Evolutionary conservation across 1,140 invertebrate genomes (phyloP), one percentile per base, ranked within the genome.

Genomic region (Drosophila pandora): DNA sequence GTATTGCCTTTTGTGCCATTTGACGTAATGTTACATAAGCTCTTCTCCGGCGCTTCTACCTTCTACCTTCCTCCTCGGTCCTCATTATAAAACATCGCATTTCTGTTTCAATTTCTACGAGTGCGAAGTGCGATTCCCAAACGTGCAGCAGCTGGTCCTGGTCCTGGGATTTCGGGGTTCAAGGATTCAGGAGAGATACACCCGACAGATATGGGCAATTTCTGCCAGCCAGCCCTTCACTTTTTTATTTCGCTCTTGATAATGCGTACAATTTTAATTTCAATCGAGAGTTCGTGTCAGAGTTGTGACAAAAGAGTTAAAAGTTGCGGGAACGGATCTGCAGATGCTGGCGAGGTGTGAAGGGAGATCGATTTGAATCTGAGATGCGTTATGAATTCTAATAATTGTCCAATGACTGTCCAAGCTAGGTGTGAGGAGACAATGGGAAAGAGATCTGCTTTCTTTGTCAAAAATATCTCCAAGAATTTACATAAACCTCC

Each of bases 1-100:
- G 84, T 88, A 88, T 88, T 88, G 79, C 83, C 84, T 79, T 87
- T 89, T 83, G 79, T 79, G 76, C 79, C 67, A 88, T 89, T 88
- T 88, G 83, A 88, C 83, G 84, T 88, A 88, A 88, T 88, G 83
- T 88, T 88, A 88, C 83, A 87, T 83, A 87, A 87, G 83, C 83
- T 87, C 84, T 80, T 43, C 3, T 12, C 34, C 43, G 52, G 37
- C 30, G 21, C 17, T 43, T 21, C 52, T n/a, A 30, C 17, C 2
- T 9, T 30, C 28, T 17, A 17, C 17, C 17, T 17, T 1, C 17
- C 17, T 17, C 17, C 17, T 17, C 25, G 45, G 17, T 50, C 64
- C 74, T 87, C 82, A 82, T 85, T 87, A 75, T 78, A 57, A 64
- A 77, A 71, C 78, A 74, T 84, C 65, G 62, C 68, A 85, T 88